Base-by-base conservation (phyloP, 1,140 invertebrate species). In the Tetraneura akinire region DNA sequence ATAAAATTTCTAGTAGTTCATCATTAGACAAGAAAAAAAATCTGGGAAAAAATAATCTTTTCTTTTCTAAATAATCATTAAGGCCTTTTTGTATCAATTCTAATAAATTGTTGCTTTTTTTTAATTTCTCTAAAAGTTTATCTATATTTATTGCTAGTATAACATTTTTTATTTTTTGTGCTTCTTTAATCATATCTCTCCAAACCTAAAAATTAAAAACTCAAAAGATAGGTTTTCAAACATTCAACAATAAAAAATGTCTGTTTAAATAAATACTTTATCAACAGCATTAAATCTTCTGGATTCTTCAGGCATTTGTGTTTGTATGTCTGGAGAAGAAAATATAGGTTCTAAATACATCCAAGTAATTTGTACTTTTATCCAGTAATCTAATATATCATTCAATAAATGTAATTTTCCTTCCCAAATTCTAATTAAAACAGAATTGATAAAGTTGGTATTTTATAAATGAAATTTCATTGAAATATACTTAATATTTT, bases 21-120 rank as follows among this genome's bases (percentile, higher is more conserved):
- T 98, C 96, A 85, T 98, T 98, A 9, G 97, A 98, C 21, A 99
- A 87, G 86, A 98, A 98, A 90, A 98, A 98, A 88, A 99, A 98
- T 82, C 96, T 87, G 5, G 97, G 95, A 87, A 98, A 99, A 84
- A 91, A 97, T 0, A 98, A 87, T 32, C 96, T 88, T 85, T 98
- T 98, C 88, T 97, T 97, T 86, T 98, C 96, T 82, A 99, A 87
- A 85, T 98, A 98, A 80, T 93, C 93, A 85, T 97, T 96, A 11
- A 99, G 87, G 64, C 96, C 96, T 85, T 94, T 92, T 84, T 96
- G 94, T 80, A 98, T 96, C 64, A 95, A 87, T 83, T 98, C 94
- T 60, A 96, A 85, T 3, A 98, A 86, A 73, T 90, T 92, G 83
- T 94, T 96, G 16, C 93, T 94, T 86, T 97, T 97, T 85, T 92